Conservation (phyloP, 2,113 vertebrate species). For the Hippocampus barbouri region DNA sequence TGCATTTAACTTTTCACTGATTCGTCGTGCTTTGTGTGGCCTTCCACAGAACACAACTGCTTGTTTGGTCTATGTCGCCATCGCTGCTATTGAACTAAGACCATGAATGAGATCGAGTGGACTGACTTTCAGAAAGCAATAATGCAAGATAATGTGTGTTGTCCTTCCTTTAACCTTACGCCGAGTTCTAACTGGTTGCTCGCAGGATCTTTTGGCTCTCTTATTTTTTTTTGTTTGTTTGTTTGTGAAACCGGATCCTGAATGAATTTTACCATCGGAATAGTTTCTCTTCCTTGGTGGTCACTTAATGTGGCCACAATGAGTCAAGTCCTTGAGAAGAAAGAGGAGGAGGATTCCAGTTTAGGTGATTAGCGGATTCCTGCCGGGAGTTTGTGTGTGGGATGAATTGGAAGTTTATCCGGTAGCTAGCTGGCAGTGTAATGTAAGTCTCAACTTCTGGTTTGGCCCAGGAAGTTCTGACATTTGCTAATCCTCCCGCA, state of each 20-base stretch:
- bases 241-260: background rate
- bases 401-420: slow-evolving; percentile 30
- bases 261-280: slow-evolving; percentile 5
- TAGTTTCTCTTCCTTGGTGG: slow-evolving; percentile 29
- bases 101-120: slow-evolving; percentile 13
- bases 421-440: slow-evolving; percentile 30
- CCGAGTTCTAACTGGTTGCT: background rate
- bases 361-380: slow-evolving; percentile 44
- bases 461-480: background rate
- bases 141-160: slow-evolving; percentile 4
- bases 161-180: background rate
- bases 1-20: slow-evolving; percentile 4
- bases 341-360: slow-evolving; percentile 13
- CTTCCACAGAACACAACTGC: slow-evolving; percentile 18
- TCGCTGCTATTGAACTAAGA: slow-evolving; percentile 17
- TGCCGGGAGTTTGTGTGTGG: slow-evolving; percentile 48
- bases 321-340: slow-evolving; percentile 37
- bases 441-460: slow-evolving; percentile 2
- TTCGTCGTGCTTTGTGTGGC: slow-evolving; percentile 11
- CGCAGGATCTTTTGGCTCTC: slow-evolving; percentile 15
- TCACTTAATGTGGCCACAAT: slow-evolving; percentile 46
- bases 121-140: slow-evolving; percentile 13
- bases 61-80: slow-evolving; percentile 31
- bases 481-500: slow-evolving; percentile 24
- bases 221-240: background rate